A percentile compares a stretch with the other conserved stretches of the same genome.
Conservation (phyloP, 2,888 invertebrate species). For the Spilosoma lubricipeda region DNA sequence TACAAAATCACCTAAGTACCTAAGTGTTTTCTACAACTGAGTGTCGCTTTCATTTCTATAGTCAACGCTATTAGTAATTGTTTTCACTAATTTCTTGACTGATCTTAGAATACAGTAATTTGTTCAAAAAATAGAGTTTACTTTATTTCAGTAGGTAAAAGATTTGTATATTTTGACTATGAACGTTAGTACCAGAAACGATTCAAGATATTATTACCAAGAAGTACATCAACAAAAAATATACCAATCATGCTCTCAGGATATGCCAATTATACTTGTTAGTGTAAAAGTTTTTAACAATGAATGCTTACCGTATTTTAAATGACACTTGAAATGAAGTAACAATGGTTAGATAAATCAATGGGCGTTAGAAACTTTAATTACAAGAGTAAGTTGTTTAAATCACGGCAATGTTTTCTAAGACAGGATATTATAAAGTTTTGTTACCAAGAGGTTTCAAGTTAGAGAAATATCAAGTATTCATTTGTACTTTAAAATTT, state of each 20-base stretch:
- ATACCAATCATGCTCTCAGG: not conserved
- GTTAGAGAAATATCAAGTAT: not conserved
- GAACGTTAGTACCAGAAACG: not conserved
- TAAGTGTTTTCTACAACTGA: not conserved
- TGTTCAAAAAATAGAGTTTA: not conserved
- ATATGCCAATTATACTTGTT: constrained; percentile 9
- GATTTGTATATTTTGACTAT: not conserved
- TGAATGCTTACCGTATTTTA: not conserved
- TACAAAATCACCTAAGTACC: not conserved
- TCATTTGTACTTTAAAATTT: not conserved
- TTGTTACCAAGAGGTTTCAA: not conserved
- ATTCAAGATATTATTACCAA: constrained; percentile 7
- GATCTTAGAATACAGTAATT: not conserved
- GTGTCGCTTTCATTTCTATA: not conserved
- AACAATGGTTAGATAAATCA: constrained; percentile 11
- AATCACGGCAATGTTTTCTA: not conserved
- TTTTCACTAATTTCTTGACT: not conserved
- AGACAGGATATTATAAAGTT: not conserved
- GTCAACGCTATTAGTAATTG: not conserved
- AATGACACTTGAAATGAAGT: not conserved
- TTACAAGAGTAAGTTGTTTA: not conserved
- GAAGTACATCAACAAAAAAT: constrained; percentile 1
- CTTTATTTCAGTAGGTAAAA: not conserved
- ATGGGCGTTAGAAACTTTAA: not conserved
- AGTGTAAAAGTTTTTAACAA: not conserved